A percentile compares a stretch with the other conserved stretches of the same genome.
phyloP scores from a whole-genome alignment of 2,888 invertebrate genomes.

The Apotomis turbidana region DNA sequence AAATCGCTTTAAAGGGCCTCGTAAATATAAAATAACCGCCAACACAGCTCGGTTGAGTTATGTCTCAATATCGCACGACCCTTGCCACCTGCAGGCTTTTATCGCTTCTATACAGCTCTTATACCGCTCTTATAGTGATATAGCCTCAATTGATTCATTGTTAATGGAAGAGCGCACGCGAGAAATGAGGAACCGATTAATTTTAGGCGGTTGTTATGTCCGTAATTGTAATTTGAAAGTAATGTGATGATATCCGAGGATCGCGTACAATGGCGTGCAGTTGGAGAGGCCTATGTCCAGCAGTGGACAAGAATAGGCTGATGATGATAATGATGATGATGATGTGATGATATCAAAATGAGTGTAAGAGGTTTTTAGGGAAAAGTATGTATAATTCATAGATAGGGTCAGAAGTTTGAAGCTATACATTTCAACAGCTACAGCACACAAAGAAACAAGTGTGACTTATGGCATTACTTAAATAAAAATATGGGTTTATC shows the following conservation, averaged over 20 bases:
- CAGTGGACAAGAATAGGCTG: too few relatives aligned
- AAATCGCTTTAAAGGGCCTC: conserved; percentile 45
- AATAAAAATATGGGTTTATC: too few relatives aligned
- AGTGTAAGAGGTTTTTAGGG: too few relatives aligned
- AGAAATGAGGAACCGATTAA: conserved; percentile 42
- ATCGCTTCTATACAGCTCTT: conserved; percentile 48
- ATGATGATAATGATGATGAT: too few relatives aligned
- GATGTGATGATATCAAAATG: neutral
- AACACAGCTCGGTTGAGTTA: conserved; percentile 65
- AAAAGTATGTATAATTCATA: too few relatives aligned
- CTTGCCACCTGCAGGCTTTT: conserved; percentile 62
- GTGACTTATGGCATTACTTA: too few relatives aligned
- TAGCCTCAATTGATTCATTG: conserved; percentile 61
- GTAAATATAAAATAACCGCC: conserved; percentile 70
- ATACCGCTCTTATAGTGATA: conserved; percentile 26
- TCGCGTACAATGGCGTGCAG: too few relatives aligned
- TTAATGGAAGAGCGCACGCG: conserved; percentile 63
- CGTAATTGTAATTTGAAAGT: conserved; percentile 17
- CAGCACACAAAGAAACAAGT: too few relatives aligned
- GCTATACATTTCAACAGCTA: too few relatives aligned
- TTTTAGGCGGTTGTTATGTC: conserved; percentile 23
- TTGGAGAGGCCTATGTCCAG: too few relatives aligned
- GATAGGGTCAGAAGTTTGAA: too few relatives aligned
- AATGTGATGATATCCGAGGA: neutral
- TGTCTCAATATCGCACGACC: conserved; percentile 72